Evolutionary conservation across 2,797 vertebrate genomes (phyloP).

Genomic region (Characodon lateralis): DNA sequence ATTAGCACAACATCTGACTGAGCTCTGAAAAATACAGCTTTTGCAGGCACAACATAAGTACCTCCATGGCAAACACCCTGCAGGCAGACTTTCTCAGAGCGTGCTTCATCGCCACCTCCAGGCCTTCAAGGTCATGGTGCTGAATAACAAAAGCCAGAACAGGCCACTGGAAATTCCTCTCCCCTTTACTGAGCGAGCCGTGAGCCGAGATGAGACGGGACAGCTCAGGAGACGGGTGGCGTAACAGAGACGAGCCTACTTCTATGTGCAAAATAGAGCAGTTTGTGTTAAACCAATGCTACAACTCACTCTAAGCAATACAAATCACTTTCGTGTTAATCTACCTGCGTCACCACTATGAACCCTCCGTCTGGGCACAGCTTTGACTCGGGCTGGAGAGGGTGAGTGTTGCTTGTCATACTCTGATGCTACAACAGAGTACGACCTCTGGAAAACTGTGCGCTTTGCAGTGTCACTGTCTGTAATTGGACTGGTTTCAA

Average conservation of each 20-base stretch:
- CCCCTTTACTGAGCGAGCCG: conserved; percentile 97
- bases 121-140: conserved; percentile 96
- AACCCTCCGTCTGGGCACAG: conserved; percentile 94
- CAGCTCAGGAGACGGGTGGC: conserved; percentile 97
- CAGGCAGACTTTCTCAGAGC: conserved; percentile 97
- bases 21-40: not conserved
- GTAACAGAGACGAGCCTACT: conserved; percentile 96
- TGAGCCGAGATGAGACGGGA: conserved; percentile 98
- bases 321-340: not conserved
- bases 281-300: conserved; percentile 1
- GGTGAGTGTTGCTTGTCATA: conserved; percentile 98
- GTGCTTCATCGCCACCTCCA: conserved; percentile 98
- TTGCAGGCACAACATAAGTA: conserved; percentile 44
- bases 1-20: not conserved
- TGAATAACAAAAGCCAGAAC: conserved; percentile 98
- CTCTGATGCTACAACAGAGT: conserved; percentile 98
- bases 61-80: conserved; percentile 99
- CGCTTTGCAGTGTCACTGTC: conserved; percentile 97
- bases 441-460: conserved; percentile 97
- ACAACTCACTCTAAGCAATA: not conserved
- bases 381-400: conserved; percentile 94
- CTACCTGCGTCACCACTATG: conserved; percentile 97
- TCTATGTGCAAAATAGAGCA: conserved; percentile 74
- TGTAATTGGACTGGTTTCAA: conserved; percentile 98
- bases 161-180: conserved; percentile 99